These are phyloP conservation scores for Benthosema pterotum DNA, from an alignment of 2,797 vertebrate genomes.

Conservation along the genomic window DNA sequence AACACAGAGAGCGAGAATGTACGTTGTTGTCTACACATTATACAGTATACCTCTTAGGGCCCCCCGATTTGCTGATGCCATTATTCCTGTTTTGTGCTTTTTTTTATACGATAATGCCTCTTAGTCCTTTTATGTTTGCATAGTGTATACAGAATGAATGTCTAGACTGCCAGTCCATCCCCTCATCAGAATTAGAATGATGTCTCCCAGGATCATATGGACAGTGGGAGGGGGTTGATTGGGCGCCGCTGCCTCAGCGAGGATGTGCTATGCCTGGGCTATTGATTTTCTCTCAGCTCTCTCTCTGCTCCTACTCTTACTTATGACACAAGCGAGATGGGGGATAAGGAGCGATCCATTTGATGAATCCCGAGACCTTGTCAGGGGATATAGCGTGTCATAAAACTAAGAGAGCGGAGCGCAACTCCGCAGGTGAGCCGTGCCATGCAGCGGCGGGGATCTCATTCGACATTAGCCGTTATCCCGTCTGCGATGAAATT, in stretches of 20 bases:
- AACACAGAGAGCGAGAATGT: slow-evolving; percentile 37
- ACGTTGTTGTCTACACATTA: slow-evolving; percentile 37
- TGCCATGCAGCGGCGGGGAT: slow-evolving; percentile 20
- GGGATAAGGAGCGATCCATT: slow-evolving; percentile 70
- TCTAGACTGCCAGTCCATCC: slow-evolving; percentile 59
- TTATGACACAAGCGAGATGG: slow-evolving; percentile 71
- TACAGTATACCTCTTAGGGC: slow-evolving; percentile 29
- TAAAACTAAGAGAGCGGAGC: slow-evolving; percentile 61
- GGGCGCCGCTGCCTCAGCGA: slow-evolving; percentile 55
- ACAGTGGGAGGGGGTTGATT: slow-evolving; percentile 70
- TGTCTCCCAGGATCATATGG: slow-evolving; percentile 69
- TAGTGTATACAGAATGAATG: slow-evolving; percentile 73
- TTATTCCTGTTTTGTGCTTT: slow-evolving; percentile 22
- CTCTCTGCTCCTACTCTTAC: slow-evolving; percentile 69
- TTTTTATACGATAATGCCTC: slow-evolving; percentile 70
- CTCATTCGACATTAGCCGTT: slow-evolving; percentile 30
- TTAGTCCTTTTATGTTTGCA: slow-evolving; percentile 70
- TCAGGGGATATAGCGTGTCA: slow-evolving; percentile 66
- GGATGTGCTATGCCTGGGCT: slow-evolving; percentile 63
- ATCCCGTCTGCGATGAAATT: slow-evolving; percentile 54
- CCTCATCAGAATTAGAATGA: slow-evolving; percentile 71
- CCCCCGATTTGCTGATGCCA: slow-evolving; percentile 20
- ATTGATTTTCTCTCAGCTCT: slow-evolving; percentile 78
- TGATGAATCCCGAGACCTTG: slow-evolving; percentile 74
- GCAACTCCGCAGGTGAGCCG: slow-evolving; percentile 34